Evolutionary conservation across 2,113 vertebrate genomes (phyloP), one percentile per base, ranked within the genome.

Genomic region (Eira barbara): DNA sequence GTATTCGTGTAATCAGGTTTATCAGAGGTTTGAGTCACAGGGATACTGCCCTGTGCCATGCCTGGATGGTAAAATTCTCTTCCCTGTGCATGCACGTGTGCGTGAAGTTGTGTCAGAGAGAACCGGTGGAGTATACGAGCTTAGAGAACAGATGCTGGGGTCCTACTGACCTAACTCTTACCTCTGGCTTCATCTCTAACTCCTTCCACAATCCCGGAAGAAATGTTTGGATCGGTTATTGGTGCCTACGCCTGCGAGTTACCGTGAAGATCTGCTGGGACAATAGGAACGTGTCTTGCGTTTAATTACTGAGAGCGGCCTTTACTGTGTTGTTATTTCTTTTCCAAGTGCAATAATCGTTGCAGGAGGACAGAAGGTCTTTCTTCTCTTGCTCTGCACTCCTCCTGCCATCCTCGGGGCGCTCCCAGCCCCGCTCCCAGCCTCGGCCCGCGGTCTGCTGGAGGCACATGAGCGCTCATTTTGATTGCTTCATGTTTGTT

Each of bases 1-100:
- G 81, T 97, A 97, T 91, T 91, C 78, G 15, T 86, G 80, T 84
- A 94, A 94, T 97, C 88, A 63, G 84, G 96, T 97, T 96, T 69
- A 94, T 93, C 92, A 49, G 67, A 27, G 15, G 34, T 57, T 87
- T 97, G 94, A 97, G 65, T 98, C 94, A 90, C 63, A n/a, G 21
- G 71, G 29, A 31, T 67, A n/a, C 29, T 11, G 39, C 84, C 71
- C 67, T 74, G 92, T 84, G 39, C 45, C 27, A 29, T 1, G 31
- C 83, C 80, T 52, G 13, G 55, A 42, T 73, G 71, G 57, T 87
- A 87, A 87, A 96, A 31, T 67, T 23, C 82, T 88, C 31, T 14
- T 92, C 74, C 67, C 0, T 1, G 21, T 49, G 27, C 81, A 1
- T 3, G 73, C 45, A 21, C 20, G 61, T 49, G 20, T 49, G 20